A percentile compares a stretch with the other conserved stretches of the same genome.
Evolutionary conservation across 2,797 vertebrate genomes (phyloP).

Genomic region (Adrianichthys oophorus): DNA sequence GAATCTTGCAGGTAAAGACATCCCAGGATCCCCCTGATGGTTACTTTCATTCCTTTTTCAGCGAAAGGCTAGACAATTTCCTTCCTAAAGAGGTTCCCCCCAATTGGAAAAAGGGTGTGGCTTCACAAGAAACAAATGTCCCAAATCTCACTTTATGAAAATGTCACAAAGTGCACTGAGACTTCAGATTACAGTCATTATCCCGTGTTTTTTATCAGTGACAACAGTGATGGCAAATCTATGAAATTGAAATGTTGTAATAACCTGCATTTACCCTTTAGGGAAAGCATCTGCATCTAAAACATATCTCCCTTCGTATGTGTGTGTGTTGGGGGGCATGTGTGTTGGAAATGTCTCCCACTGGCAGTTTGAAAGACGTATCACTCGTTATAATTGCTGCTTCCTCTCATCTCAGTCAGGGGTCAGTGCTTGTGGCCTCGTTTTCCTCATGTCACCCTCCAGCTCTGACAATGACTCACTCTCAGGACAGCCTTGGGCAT

Average conservation of each 20-base stretch:
- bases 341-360: conserved; percentile 28
- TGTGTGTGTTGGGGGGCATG: conserved; percentile 18
- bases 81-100: too few relatives aligned
- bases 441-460: conserved; percentile 48
- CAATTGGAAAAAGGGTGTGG: too few relatives aligned
- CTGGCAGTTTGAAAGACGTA: conserved; percentile 52
- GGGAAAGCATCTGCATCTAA: conserved; percentile 4
- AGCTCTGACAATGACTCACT: conserved; percentile 40
- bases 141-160: too few relatives aligned
- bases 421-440: conserved; percentile 61
- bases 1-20: too few relatives aligned
- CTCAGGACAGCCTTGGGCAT: conserved; percentile 17
- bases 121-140: too few relatives aligned
- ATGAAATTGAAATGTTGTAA: not conserved
- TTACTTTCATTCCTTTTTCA: too few relatives aligned
- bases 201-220: not conserved
- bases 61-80: too few relatives aligned
- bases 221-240: not conserved
- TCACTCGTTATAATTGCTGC: conserved; percentile 65
- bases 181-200: conserved; percentile 6
- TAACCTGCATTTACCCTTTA: conserved; percentile 15
- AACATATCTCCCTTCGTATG: not conserved
- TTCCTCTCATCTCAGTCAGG: conserved; percentile 51
- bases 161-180: not conserved
- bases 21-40: too few relatives aligned